Evolutionary conservation across 1,140 invertebrate genomes (phyloP).

Genomic region (Bombus soroeensis): DNA sequence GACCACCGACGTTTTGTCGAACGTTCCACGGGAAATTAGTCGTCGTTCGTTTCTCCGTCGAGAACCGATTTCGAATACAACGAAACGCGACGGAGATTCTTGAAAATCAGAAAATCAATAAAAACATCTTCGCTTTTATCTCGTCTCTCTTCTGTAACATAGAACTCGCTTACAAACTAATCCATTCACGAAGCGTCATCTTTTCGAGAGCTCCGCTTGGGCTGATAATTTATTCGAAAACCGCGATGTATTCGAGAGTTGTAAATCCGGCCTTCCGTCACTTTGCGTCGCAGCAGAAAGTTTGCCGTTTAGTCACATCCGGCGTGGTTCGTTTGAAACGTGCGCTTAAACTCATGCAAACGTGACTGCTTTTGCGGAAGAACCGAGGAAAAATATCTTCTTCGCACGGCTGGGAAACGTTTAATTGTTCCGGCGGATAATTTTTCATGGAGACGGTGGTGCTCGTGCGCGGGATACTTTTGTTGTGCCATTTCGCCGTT

Average conservation of each 20-base stretch:
- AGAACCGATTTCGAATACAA: not conserved
- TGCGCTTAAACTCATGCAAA: not conserved
- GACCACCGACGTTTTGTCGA: not conserved
- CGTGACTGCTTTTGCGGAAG: not conserved
- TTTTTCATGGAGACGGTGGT: not conserved
- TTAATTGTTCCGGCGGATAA: constrained; percentile 25
- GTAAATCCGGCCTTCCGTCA: not conserved
- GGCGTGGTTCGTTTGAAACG: not conserved
- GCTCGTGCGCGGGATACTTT: not conserved
- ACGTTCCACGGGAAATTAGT: constrained; percentile 17
- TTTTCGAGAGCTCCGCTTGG: not conserved
- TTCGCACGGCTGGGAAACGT: not conserved
- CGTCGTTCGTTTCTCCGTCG: not conserved
- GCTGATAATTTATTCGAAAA: not conserved
- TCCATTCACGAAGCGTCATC: not conserved
- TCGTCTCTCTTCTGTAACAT: too few species aligned
- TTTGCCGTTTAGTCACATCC: not conserved
- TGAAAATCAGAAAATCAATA: not conserved
- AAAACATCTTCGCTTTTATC: not conserved
- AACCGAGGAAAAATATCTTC: not conserved
- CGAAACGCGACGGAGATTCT: not conserved
- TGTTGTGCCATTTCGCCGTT: not conserved
- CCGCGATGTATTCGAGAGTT: not conserved
- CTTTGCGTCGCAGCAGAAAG: not conserved
- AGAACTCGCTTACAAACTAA: too few species aligned